Conservation (phyloP, 2,797 vertebrate genomes). For the Onychomys leucogaster region DNA sequence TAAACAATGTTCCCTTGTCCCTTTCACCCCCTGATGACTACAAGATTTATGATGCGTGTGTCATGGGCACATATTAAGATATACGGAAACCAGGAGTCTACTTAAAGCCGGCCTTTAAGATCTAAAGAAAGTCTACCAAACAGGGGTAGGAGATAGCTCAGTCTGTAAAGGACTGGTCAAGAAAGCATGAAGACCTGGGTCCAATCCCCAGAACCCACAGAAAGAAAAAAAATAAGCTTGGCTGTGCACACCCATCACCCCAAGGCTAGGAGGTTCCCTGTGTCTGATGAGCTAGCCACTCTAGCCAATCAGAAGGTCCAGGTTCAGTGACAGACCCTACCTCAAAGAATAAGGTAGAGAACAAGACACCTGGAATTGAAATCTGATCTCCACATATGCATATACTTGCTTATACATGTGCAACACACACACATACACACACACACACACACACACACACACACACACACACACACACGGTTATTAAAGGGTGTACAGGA, state of each 20-base stretch:
- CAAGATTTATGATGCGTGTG: conserved; percentile 46
- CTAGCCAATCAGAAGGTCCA: background rate
- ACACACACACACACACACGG: background rate
- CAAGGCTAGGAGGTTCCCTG: background rate
- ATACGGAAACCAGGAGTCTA: conserved; percentile 13
- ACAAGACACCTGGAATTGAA: background rate
- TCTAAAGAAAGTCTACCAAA: background rate
- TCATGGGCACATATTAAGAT: conserved; percentile 54
- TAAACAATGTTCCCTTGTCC: conserved; percentile 35
- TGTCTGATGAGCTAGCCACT: background rate
- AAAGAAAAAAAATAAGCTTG: background rate
- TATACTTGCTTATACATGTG: background rate
- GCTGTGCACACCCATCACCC: background rate
- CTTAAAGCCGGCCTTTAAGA: background rate
- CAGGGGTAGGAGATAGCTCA: background rate
- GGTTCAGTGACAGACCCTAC: background rate
- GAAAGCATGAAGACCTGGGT: background rate
- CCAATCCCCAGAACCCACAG: background rate
- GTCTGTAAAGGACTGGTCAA: background rate
- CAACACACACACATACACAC: no score
- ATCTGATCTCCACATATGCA: background rate
- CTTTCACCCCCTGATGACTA: conserved; percentile 65
- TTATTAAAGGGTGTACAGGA: background rate
- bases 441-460: background rate
- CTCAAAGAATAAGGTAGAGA: background rate